Base-by-base conservation (phyloP, 2,113 vertebrate species). In the Oryzias woworae region DNA sequence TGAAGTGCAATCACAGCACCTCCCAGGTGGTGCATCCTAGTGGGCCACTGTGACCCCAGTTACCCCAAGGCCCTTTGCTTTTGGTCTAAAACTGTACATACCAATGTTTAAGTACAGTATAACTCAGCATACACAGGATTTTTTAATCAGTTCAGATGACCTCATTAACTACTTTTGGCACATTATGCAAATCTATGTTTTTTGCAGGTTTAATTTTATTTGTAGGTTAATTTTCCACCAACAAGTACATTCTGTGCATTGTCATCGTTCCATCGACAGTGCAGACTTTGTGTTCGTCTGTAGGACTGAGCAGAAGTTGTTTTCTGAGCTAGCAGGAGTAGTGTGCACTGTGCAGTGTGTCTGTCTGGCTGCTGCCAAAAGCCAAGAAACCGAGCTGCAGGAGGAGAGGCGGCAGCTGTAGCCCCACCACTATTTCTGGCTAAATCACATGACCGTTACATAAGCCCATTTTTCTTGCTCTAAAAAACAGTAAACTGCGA, bases 391-490 rank as follows among this genome's bases (percentile, higher is more conserved):
- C 70, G 80, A 90, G 89, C 90, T 87, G 90, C 90, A 91, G 89
- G 89, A 89, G 88, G 87, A 90, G 88, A 89, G 89, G 87, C 87
- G 86, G 89, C 92, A 93, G 90, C 90, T 92, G 92, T 89, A 93
- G 87, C 89, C 88, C 89, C 81, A 87, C 88, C 90, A 92, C 92
- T 93, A 93, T 93, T 93, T 92, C 91, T 92, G 92, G 89, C 91
- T 80, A 87, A 88, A 84, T 92, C 92, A 93, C 89, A 90, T 93
- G 92, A 92, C 90, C 80, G 82, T 93, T 93, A 92, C 92, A 93
- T 93, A 93, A 93, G 92, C 90, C 88, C 89, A 92, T 93, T 92
- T 92, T 91, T 92, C 92, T 88, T 92, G 91, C 92, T 93, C 92
- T 92, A 91, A 91, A 93, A 93, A 93, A 89, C 91, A 89, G 91